Evolutionary conservation across 2,797 vertebrate genomes (phyloP).

Genomic region (Rousettus madagascariensis): DNA sequence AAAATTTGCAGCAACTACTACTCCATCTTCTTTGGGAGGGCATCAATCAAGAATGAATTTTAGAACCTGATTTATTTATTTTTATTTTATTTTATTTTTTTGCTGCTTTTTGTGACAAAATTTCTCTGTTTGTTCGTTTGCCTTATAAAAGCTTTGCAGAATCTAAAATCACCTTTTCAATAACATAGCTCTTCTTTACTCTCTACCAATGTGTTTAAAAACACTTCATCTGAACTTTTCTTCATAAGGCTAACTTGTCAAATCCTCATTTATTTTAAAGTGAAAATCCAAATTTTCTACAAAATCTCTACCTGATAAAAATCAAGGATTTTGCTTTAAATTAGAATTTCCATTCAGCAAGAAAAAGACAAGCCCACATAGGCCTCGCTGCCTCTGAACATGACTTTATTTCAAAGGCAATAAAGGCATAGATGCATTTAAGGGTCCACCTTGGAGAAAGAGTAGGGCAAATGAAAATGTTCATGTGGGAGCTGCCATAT

Average conservation of each 20-base stretch:
- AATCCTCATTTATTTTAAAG: not conserved
- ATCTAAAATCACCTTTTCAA: not conserved
- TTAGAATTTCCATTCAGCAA: not conserved
- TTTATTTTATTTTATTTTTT: not conserved
- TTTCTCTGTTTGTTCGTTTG: not conserved
- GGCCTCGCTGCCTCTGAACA: not conserved
- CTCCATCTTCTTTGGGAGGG: not conserved
- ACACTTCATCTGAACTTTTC: not conserved
- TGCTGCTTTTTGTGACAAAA: not conserved
- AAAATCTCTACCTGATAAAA: not conserved
- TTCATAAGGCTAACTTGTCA: not conserved
- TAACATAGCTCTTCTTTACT: not conserved
- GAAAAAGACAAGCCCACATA: not conserved
- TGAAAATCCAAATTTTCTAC: not conserved
- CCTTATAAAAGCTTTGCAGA: not conserved
- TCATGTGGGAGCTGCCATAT: not conserved
- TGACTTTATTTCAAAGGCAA: not conserved
- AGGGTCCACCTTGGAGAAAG: not conserved
- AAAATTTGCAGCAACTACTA: not conserved
- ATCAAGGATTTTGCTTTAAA: not conserved
- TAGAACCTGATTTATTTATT: not conserved
- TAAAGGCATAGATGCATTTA: not conserved
- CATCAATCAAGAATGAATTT: not conserved
- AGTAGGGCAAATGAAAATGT: not conserved
- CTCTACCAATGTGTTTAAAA: not conserved